Percentiles rank a stretch among this genome's conserved stretches.
Conservation (phyloP, 2,797 vertebrate genomes). For the Rhinella marina region DNA sequence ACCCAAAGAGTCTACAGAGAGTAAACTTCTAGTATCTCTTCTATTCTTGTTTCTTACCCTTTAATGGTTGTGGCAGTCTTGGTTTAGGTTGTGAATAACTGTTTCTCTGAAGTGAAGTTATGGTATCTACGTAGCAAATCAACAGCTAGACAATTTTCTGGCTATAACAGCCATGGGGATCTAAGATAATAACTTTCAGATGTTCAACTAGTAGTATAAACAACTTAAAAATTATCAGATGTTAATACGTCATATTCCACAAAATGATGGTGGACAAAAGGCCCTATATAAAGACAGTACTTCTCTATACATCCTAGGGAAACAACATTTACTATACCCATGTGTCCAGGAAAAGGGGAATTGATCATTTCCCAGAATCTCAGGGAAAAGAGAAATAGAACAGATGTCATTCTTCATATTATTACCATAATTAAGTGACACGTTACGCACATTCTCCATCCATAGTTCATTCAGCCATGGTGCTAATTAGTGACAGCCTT, state of each 20-base stretch:
- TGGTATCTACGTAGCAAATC: not conserved
- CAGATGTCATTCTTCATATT: slow-evolving; percentile 38
- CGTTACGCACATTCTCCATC: not conserved
- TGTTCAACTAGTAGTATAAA: slow-evolving; percentile 4
- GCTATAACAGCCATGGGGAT: not conserved
- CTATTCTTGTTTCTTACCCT: not conserved
- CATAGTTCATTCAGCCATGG: slow-evolving; percentile 23
- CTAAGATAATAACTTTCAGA: slow-evolving; percentile 21
- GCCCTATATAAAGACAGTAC: not conserved
- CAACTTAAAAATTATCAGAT: slow-evolving; percentile 25
- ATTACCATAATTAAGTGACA: slow-evolving; percentile 33
- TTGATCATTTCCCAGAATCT: slow-evolving; percentile 29
- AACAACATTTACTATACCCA: not conserved
- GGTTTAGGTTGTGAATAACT: not conserved
- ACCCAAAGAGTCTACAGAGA: not conserved
- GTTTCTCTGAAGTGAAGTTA: not conserved
- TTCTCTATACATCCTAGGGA: not conserved
- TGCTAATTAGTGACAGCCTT: slow-evolving; percentile 32
- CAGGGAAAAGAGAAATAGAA: slow-evolving; percentile 11
- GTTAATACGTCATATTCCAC: not conserved
- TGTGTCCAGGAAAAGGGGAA: slow-evolving; percentile 1
- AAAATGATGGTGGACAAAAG: not conserved
- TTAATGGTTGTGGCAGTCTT: not conserved
- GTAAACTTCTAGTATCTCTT: not conserved
- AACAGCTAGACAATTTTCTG: not conserved